Evolutionary conservation across 1,140 invertebrate genomes (phyloP).

Genomic region (Microplitis demolitor): DNA sequence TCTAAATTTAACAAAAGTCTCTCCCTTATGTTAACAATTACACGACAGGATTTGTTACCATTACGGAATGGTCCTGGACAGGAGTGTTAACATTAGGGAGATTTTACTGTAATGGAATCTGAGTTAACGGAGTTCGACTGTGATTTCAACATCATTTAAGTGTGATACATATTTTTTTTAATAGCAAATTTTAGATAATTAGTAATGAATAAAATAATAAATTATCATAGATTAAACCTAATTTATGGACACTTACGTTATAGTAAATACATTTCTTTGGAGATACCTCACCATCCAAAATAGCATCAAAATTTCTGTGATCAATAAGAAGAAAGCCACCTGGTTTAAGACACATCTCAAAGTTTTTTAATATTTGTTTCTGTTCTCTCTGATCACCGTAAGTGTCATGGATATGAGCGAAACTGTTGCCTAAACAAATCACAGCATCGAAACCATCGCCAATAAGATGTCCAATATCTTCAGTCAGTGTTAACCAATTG

Average conservation of each 20-base stretch:
- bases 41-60: no score
- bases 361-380: slow-evolving; percentile 75
- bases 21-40: no score
- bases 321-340: slow-evolving; percentile 85
- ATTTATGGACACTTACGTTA: slow-evolving; percentile 70
- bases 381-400: slow-evolving; percentile 79
- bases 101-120: no score
- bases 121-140: no score
- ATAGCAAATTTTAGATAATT: background rate
- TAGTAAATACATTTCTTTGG: slow-evolving; percentile 85
- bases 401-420: slow-evolving; percentile 82
- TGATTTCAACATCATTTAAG: no score
- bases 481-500: slow-evolving; percentile 75
- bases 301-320: slow-evolving; percentile 86
- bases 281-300: slow-evolving; percentile 73
- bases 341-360: slow-evolving; percentile 79
- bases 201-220: no score
- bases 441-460: slow-evolving; percentile 77
- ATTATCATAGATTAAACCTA: background rate
- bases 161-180: slow-evolving; percentile 22
- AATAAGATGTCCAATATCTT: slow-evolving; percentile 70
- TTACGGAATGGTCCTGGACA: no score
- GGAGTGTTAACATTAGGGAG: no score
- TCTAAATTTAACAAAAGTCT: no score
- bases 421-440: slow-evolving; percentile 87